Percentiles rank a stretch among this genome's conserved stretches.
These are phyloP conservation scores for Austrolebias charrua DNA, from an alignment of 2,797 vertebrate genomes.

Conservation along the genomic window DNA sequence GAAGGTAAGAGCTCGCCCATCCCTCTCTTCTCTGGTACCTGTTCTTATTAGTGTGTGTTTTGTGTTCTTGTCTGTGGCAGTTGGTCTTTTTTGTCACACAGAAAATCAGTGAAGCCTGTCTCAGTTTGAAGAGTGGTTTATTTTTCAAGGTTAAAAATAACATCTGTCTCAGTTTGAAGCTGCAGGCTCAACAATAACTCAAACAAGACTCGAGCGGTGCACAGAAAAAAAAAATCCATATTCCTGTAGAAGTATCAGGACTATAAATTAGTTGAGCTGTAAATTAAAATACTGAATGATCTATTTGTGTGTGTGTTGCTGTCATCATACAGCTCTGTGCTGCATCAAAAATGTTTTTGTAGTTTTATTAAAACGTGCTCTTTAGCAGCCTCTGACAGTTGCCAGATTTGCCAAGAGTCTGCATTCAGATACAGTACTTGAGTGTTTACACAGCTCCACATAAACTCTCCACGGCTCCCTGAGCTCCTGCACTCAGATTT, in stretches of 20 bases:
- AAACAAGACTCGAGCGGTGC: background rate
- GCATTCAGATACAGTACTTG: too few relatives aligned
- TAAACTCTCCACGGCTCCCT: too few relatives aligned
- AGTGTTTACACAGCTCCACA: too few relatives aligned
- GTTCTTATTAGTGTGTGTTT: background rate
- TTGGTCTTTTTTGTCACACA: constrained; percentile 1
- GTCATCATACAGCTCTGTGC: too few relatives aligned
- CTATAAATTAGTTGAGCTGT: background rate
- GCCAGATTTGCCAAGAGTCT: too few relatives aligned
- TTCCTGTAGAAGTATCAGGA: background rate
- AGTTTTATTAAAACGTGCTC: too few relatives aligned
- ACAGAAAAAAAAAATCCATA: too few relatives aligned
- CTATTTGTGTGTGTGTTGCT: background rate
- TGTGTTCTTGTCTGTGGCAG: background rate
- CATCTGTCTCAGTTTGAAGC: background rate
- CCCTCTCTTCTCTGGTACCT: background rate
- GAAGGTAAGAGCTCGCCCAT: constrained; percentile 60
- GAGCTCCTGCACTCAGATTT: too few relatives aligned
- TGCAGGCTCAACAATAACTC: background rate
- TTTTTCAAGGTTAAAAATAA: constrained; percentile 13
- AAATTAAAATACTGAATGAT: background rate
- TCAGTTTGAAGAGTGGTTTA: background rate
- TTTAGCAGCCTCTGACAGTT: too few relatives aligned
- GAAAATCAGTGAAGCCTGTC: background rate
- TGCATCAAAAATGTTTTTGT: too few relatives aligned